Conservation (phyloP, 2,113 vertebrate species). For the Aplodontia rufa region DNA sequence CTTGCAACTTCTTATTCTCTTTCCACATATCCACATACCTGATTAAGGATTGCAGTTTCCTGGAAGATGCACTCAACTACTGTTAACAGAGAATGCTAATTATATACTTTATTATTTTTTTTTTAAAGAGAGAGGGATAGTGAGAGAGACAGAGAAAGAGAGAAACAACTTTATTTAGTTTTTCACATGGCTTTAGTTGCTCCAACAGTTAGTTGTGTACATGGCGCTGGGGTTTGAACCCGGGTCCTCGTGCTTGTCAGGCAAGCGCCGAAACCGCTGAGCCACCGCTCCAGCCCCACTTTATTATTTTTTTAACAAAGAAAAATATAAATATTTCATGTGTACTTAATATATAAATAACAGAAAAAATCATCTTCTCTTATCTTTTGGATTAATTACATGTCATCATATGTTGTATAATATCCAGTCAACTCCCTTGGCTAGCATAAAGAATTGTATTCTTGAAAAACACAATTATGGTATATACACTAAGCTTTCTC, state of each 20-base stretch:
- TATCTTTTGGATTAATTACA: background rate
- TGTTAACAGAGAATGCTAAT: background rate
- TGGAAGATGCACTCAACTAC: background rate
- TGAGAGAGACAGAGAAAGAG: too few relatives aligned
- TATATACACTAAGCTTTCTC: background rate
- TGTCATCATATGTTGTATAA: background rate
- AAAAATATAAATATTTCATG: background rate
- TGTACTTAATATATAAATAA: background rate
- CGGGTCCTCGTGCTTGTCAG: too few relatives aligned
- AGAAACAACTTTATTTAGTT: too few relatives aligned
- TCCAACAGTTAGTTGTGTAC: too few relatives aligned
- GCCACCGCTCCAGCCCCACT: too few relatives aligned
- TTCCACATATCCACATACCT: accelerated
- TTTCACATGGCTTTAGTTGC: too few relatives aligned
- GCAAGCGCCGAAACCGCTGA: too few relatives aligned
- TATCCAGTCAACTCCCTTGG: background rate
- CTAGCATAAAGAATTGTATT: background rate
- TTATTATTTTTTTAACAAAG: background rate
- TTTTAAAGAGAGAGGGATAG: too few relatives aligned
- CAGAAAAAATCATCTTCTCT: background rate
- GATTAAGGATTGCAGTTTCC: background rate
- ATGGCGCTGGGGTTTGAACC: too few relatives aligned
- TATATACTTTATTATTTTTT: background rate
- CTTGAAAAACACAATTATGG: background rate
- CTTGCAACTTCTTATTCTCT: background rate